Evolutionary conservation across 1,140 invertebrate genomes (phyloP), one percentile per base, ranked within the genome.

Genomic region (Nasonia longicornis): DNA sequence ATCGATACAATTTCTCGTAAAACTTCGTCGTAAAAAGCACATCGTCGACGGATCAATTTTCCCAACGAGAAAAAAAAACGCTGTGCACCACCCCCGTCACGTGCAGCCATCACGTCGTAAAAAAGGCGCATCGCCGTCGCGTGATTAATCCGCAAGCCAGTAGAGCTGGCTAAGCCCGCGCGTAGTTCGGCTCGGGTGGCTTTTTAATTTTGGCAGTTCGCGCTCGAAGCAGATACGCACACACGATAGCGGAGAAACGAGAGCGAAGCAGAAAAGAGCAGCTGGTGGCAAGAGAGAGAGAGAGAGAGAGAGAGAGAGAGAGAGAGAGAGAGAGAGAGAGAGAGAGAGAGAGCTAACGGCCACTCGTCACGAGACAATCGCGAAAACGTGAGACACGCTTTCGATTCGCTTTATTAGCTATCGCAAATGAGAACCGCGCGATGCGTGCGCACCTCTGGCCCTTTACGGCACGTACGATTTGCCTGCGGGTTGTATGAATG

Each of bases 291-390:
- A 58, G 77, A 79, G 79, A 69, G 69, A 67, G 14, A 67, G 14
- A 58, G 77, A 79, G 79, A 69, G 69, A 67, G 14, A 58, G 77
- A 67, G 14, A 58, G 77, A 79, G 79, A 69, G 69, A 67, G 7
- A 58, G 77, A 79, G 79, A 69, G 69, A 67, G 14, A 58, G 77
- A 79, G 79, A 69, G 69, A 67, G 14, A 58, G 77, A 79, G 79
- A 69, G 69, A 67, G 14, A 26, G 20, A 45, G 42, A 83, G 81
- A 83, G 69, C 20, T 87, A 85, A 87, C 82, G 85, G 84, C 79
- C 79, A 26, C 72, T 83, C 78, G 82, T 85, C 87, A 85, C 84
- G 85, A 86, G 80, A 86, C 79, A 83, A 71, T 77, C 64, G 35
- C 69, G 72, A 69, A 48, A 42, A 63, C 74, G 58, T 72, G 67